Base-by-base conservation (phyloP, 1,140 invertebrate genomes). In the Hycleus cichorii region DNA sequence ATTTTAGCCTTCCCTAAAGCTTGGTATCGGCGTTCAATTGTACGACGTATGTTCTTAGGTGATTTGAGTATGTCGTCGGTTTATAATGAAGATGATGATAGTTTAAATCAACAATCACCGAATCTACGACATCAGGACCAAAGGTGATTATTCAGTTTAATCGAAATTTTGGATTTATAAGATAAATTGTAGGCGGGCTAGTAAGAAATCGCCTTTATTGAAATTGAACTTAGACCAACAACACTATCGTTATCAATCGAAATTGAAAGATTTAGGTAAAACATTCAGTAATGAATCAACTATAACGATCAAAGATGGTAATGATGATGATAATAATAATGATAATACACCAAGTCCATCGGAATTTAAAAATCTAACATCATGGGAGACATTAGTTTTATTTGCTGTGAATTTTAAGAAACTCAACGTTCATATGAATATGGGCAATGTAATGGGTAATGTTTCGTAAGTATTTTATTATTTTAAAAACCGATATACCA, bases 401-500 rank as follows among this genome's bases (percentile, higher is more conserved):
- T 96, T 97, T 79, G 92, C 93, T 1, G 87, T 98, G 8, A 97
- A 97, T 77, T 92, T 98, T 67, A 95, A 93, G 3, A 87, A 90
- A 64, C 78, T 98, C 24, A 95, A 97, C 74, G 90, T 98, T 11
- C 92, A 96, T 68, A 97, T 98, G 90, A 97, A 97, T 75, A 98
- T 98, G 92, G 93, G 94, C 12, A 98, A 97, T 72, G 94, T 97
- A 1, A 97, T 97, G 91, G 95, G 95, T 18, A 97, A 97, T 72
- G 94, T 96, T 39, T 85, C 85, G 82, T 89, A 76, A 76, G 81
- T 78, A 46, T n/a, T 6, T 18, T 18, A 18, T 18, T 18, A 18
- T 18, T 18, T 18, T 18, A 1, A 18, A 18, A 18, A 18, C 18
- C 18, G 18, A 18, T 18, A 18, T 18, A 18, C 18, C 18, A 18